Evolutionary conservation across 2,888 invertebrate species (phyloP).

Genomic region (Standfussiana lucernea): DNA sequence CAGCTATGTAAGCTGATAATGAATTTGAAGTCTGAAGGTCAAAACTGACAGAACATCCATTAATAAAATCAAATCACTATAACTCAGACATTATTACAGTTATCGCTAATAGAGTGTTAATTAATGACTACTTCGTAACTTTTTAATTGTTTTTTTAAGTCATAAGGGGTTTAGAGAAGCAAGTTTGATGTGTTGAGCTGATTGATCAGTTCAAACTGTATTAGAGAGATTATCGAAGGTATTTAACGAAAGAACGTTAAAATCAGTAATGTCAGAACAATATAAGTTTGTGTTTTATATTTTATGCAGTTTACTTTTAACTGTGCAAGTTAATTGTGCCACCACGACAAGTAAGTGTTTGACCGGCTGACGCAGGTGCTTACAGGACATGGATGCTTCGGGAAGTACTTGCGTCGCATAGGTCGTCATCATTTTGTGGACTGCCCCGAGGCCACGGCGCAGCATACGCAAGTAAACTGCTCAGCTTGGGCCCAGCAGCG

Average conservation of each 20-base stretch:
- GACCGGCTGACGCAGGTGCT: no score
- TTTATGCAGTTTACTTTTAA: slow-evolving; percentile 4
- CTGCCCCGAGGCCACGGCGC: no score
- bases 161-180: slow-evolving; percentile 1
- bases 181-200: neutral
- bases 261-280: slow-evolving; percentile 13
- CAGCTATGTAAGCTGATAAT: neutral
- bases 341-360: neutral
- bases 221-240: neutral
- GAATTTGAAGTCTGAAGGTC: neutral
- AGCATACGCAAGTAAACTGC: no score
- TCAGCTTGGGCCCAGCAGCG: no score
- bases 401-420: no score
- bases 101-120: slow-evolving; percentile 38
- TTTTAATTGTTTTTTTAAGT: slow-evolving; percentile 27
- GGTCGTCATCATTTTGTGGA: no score
- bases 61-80: slow-evolving; percentile 26
- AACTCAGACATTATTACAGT: slow-evolving; percentile 23
- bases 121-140: slow-evolving; percentile 29
- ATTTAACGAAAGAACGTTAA: neutral
- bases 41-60: neutral
- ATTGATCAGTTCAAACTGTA: slow-evolving; percentile 1
- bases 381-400: no score
- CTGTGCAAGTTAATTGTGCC: neutral
- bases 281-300: neutral